These are phyloP conservation scores for Nannobrachium achirus DNA, from an alignment of 2,113 vertebrate species.

Conservation along the genomic window DNA sequence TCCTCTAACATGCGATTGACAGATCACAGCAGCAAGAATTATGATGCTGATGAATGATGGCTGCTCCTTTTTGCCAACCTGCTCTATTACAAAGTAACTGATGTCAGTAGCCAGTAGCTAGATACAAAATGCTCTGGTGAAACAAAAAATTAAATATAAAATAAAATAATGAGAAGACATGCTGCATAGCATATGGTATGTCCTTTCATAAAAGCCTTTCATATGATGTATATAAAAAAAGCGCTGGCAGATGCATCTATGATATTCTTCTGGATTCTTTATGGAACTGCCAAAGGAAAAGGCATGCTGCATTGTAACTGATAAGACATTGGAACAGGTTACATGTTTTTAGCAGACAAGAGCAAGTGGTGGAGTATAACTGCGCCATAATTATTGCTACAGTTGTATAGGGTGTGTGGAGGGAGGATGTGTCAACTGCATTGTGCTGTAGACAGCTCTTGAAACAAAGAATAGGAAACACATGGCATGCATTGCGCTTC, in stretches of 20 bases:
- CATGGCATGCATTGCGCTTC: not conserved
- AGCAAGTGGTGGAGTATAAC: slow-evolving; percentile 29
- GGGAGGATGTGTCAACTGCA: not conserved
- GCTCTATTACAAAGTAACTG: too few relatives aligned
- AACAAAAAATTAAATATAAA: too few relatives aligned
- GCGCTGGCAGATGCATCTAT: too few relatives aligned
- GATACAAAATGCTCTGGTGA: slow-evolving; percentile 15
- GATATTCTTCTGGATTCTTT: too few relatives aligned
- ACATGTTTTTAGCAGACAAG: slow-evolving; percentile 30
- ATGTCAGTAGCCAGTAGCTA: too few relatives aligned
- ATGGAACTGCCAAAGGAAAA: not conserved
- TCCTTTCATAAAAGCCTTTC: not conserved
- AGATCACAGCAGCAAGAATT: slow-evolving; percentile 29
- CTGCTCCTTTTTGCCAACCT: slow-evolving; percentile 20
- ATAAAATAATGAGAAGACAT: not conserved
- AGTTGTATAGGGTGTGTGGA: slow-evolving; percentile 5
- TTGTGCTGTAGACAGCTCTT: not conserved
- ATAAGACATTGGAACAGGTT: slow-evolving; percentile 21
- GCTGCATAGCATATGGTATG: not conserved
- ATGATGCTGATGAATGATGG: slow-evolving; percentile 25
- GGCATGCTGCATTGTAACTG: not conserved
- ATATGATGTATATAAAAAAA: too few relatives aligned
- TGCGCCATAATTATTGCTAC: slow-evolving; percentile 42
- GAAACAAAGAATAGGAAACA: not conserved
- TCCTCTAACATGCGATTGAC: too few relatives aligned